Conservation (phyloP, 2,888 invertebrate species). For the Lissonota sp. region DNA sequence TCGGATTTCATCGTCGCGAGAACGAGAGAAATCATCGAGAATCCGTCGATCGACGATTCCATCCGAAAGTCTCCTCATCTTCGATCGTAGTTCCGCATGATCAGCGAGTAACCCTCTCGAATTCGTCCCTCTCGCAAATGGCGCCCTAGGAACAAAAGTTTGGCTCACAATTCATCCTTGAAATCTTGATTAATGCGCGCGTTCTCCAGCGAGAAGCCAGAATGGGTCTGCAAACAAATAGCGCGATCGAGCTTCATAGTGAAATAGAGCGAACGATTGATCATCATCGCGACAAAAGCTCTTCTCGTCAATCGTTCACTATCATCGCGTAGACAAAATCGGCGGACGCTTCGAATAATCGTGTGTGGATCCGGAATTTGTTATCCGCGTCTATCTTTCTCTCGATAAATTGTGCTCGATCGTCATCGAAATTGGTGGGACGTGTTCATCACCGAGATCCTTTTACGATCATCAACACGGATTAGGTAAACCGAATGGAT, state of each 20-base stretch:
- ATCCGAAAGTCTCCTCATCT: conserved; percentile 48
- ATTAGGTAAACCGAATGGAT: conserved; percentile 57
- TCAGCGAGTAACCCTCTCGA: conserved; percentile 1
- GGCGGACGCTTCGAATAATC: neutral
- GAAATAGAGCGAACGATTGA: neutral
- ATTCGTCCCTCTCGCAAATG: conserved; percentile 6
- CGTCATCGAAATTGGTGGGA: conserved; percentile 56
- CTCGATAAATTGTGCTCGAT: conserved; percentile 8
- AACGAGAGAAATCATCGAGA: conserved; percentile 38
- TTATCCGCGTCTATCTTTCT: neutral
- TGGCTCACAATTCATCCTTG: conserved; percentile 24
- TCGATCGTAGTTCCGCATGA: conserved; percentile 30
- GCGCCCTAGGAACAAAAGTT: conserved; percentile 20
- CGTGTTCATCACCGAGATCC: conserved; percentile 37
- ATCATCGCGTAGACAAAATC: conserved; percentile 16
- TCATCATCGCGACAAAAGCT: conserved; percentile 36
- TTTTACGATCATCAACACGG: conserved; percentile 57
- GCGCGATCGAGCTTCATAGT: no score
- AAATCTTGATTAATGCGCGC: conserved; percentile 42
- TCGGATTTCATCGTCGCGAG: conserved; percentile 46
- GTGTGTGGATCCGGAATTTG: neutral
- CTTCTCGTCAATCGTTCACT: conserved; percentile 32
- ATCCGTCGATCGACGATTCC: conserved; percentile 31
- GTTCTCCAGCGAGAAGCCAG: neutral
- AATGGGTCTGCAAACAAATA: no score